A percentile compares a stretch with the other conserved stretches of the same genome.
phyloP scores from a whole-genome alignment of 2,888 invertebrate genomes.

The Rambutsinella grinnellia region DNA sequence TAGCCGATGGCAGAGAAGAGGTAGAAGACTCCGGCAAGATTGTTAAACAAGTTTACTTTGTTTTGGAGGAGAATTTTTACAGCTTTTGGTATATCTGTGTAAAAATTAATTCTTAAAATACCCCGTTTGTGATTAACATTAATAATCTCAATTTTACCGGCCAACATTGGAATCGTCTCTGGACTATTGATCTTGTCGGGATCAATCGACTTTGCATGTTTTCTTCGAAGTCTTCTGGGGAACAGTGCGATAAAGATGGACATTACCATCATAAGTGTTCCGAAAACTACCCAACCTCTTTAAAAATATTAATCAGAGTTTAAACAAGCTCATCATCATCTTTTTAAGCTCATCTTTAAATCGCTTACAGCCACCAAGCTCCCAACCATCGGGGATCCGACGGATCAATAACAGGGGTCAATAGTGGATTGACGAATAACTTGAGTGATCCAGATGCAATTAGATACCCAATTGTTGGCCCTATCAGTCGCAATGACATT shows the following conservation, averaged over 20 bases:
- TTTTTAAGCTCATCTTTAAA: neutral
- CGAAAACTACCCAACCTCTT: conserved; percentile 71
- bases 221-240: conserved; percentile 73
- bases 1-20: conserved; percentile 68
- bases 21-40: conserved; percentile 77
- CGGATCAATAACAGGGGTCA: conserved; percentile 74
- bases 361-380: conserved; percentile 80
- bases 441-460: conserved; percentile 72
- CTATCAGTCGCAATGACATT: conserved; percentile 75
- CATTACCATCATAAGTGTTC: conserved; percentile 74
- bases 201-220: conserved; percentile 62
- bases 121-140: neutral
- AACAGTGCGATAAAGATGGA: conserved; percentile 77
- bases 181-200: conserved; percentile 30
- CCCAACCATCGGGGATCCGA: conserved; percentile 79
- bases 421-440: conserved; percentile 74
- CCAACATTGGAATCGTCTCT: conserved; percentile 48
- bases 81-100: conserved; percentile 74
- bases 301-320: too few relatives aligned
- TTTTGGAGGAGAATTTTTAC: conserved; percentile 71
- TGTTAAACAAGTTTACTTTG: conserved; percentile 77
- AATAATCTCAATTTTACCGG: conserved; percentile 32
- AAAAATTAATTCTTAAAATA: neutral
- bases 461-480: conserved; percentile 76
- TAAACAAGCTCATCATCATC: neutral